phyloP scores from a whole-genome alignment of 2,113 vertebrate genomes.

The Pelecanus crispus region DNA sequence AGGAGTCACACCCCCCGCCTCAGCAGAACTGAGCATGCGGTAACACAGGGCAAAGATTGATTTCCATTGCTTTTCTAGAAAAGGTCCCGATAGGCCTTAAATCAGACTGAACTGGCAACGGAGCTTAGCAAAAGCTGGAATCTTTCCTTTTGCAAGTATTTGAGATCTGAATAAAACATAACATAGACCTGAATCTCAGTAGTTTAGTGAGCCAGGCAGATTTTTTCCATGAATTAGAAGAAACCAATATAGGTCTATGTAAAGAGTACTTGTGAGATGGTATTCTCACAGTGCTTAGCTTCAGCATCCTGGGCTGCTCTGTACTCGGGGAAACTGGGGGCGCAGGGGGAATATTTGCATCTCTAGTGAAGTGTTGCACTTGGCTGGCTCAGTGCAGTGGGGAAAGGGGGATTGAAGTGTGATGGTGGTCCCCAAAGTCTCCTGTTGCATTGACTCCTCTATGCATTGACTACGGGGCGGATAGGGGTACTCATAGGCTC shows the following conservation, averaged over 20 bases:
- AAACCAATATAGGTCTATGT: neutral
- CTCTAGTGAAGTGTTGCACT: neutral
- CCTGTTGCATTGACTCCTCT: neutral
- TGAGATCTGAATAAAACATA: constrained; percentile 58
- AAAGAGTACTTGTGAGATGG: neutral
- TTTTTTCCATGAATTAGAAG: neutral
- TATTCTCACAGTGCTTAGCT: neutral
- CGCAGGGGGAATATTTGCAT: neutral
- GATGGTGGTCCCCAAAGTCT: neutral
- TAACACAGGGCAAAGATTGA: neutral
- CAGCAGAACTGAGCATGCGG: neutral
- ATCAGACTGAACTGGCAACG: neutral
- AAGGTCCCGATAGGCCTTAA: neutral
- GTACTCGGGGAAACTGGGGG: neutral
- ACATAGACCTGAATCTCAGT: neutral
- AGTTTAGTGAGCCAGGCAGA: neutral
- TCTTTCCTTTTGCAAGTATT: constrained; percentile 40
- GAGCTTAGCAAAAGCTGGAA: neutral
- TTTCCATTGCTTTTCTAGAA: neutral
- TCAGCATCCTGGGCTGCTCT: neutral
- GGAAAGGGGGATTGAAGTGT: neutral
- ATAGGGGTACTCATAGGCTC: neutral
- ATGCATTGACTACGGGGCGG: fast-evolving
- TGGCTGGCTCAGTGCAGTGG: neutral
- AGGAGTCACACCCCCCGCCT: neutral